Percentiles rank a stretch among this genome's conserved stretches.
Evolutionary conservation across 2,888 invertebrate genomes (phyloP).

Genomic region (Iselma pallidipennis): DNA sequence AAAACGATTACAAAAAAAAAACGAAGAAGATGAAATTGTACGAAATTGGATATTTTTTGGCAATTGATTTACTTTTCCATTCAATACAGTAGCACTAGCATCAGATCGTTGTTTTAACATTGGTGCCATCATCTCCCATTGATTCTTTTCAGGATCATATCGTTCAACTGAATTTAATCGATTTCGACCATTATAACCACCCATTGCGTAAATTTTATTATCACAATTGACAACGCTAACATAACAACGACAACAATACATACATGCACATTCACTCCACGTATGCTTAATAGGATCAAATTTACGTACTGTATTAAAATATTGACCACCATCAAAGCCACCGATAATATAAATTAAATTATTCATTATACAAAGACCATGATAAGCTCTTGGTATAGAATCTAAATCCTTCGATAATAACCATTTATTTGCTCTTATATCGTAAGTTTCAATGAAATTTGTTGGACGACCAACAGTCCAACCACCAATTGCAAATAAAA

Average conservation of each 20-base stretch:
- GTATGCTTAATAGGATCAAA: constrained; percentile 76
- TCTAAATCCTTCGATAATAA: constrained; percentile 71
- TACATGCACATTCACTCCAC: constrained; percentile 78
- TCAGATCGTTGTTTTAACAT: constrained; percentile 80
- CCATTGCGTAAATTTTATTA: constrained; percentile 78
- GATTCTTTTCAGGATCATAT: constrained; percentile 74
- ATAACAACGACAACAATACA: constrained; percentile 76
- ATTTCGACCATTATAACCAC: constrained; percentile 78
- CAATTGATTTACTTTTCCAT: constrained; percentile 61
- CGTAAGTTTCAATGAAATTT: constrained; percentile 78
- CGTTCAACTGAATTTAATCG: constrained; percentile 79
- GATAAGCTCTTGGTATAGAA: constrained; percentile 73
- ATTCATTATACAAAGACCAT: constrained; percentile 74
- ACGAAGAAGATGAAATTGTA: background rate
- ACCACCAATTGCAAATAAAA: constrained; percentile 82
- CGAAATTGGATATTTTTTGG: background rate
- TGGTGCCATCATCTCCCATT: constrained; percentile 76
- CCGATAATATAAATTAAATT: constrained; percentile 78
- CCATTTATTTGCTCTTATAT: constrained; percentile 79
- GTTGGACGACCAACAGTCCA: constrained; percentile 86
- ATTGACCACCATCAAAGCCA: constrained; percentile 78
- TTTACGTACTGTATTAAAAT: constrained; percentile 78
- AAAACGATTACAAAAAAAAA: background rate
- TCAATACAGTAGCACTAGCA: constrained; percentile 72
- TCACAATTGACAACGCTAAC: constrained; percentile 74